Percentiles rank a stretch among this genome's conserved stretches.
Evolutionary conservation across 92 coral and sea anemone genomes (phyloP).

Genomic region (Epizoanthus scotinus): DNA sequence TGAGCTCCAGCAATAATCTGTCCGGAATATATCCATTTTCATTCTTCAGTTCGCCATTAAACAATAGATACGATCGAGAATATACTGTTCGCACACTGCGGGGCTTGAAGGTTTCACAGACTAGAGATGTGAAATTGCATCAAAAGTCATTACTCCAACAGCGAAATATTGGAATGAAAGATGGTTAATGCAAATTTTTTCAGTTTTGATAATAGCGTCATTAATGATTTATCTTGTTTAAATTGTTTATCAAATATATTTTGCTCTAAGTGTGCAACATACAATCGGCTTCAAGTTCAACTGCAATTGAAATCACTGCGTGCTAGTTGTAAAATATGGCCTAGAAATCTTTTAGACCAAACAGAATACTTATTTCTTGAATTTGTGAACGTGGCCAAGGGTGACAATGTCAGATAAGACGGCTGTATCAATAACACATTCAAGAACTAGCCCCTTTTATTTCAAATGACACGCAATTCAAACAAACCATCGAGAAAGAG

Average conservation of each 20-base stretch:
- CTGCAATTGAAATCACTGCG: not conserved
- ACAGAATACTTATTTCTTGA: not conserved
- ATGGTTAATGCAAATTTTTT: conserved; percentile 38
- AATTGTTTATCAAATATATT: conserved; percentile 39
- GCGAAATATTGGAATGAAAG: conserved; percentile 10
- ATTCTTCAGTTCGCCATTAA: not conserved
- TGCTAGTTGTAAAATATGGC: not conserved
- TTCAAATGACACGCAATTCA: conserved; percentile 11
- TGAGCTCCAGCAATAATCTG: not conserved
- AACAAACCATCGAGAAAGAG: not conserved
- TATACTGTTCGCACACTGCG: not conserved
- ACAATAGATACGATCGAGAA: no score
- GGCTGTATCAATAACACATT: not conserved
- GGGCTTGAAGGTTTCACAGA: not conserved
- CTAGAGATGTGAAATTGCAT: not conserved
- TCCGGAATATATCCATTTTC: not conserved
- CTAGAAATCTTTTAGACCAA: not conserved
- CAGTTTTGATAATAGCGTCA: conserved; percentile 43
- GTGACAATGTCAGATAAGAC: not conserved
- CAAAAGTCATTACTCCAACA: not conserved
- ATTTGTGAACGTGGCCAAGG: not conserved
- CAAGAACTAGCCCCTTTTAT: conserved; percentile 5
- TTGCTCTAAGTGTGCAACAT: not conserved
- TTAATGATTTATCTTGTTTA: conserved; percentile 45
- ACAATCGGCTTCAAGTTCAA: conserved; percentile 2